phyloP scores from a whole-genome alignment of 2,113 vertebrate species.

The Laticauda colubrina region DNA sequence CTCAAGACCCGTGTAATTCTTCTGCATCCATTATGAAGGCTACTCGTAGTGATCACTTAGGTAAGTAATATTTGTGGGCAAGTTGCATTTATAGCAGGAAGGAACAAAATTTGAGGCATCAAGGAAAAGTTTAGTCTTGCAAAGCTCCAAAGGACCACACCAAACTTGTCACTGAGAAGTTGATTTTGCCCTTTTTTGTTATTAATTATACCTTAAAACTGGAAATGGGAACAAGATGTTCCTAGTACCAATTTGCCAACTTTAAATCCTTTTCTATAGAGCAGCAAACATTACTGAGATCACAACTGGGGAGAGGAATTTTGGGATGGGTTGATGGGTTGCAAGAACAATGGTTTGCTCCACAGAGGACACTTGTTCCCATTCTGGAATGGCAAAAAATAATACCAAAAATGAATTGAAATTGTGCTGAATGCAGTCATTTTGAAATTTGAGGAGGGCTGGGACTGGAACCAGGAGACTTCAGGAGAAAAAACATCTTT shows the following conservation, averaged over 20 bases:
- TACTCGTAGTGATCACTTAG: constrained; percentile 1
- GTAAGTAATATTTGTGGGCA: constrained; percentile 12
- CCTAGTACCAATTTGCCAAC: neutral
- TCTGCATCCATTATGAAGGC: constrained; percentile 11
- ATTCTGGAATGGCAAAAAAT: neutral
- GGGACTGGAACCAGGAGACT: neutral
- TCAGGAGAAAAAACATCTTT: neutral
- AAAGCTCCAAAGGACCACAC: neutral
- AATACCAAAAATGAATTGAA: neutral
- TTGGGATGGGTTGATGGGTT: neutral
- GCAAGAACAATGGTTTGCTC: neutral
- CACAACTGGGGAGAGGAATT: neutral
- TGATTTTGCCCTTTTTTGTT: neutral
- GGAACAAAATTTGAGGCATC: neutral
- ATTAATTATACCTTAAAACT: neutral
- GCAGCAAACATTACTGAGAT: neutral
- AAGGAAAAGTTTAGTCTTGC: neutral
- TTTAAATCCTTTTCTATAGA: neutral
- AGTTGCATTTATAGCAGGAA: neutral
- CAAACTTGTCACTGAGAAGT: neutral
- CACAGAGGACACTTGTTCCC: neutral
- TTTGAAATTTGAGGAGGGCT: neutral
- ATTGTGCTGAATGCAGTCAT: neutral
- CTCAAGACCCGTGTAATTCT: neutral
- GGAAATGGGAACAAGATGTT: neutral